phyloP scores from a whole-genome alignment of 37 sponge, comb jelly and placozoan species.

The Agelas oroides region DNA sequence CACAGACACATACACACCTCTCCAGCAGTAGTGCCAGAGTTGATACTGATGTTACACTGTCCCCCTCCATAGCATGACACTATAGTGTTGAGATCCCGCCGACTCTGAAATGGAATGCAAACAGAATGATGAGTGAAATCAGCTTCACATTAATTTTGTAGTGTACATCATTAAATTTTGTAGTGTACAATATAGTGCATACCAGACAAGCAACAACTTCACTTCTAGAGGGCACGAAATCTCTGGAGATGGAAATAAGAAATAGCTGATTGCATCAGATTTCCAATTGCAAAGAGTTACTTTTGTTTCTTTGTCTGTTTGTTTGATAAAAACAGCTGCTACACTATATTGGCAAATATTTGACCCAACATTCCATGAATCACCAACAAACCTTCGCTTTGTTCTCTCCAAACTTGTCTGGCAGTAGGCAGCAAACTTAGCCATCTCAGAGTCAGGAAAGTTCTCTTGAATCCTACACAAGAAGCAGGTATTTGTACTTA shows the following conservation, averaged over 20 bases:
- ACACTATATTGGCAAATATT: no score
- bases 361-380: background rate
- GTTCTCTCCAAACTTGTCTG: slow-evolving; percentile 61
- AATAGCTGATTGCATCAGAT: background rate
- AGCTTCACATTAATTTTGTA: no score
- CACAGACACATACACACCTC: no score
- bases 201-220: slow-evolving; percentile 89
- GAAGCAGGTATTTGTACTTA: background rate
- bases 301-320: no score
- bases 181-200: background rate
- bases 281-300: no score
- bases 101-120: no score
- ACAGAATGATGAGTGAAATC: no score
- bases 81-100: no score
- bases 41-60: slow-evolving; percentile 78
- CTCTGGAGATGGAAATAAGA: slow-evolving; percentile 36
- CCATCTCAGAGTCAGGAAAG: slow-evolving; percentile 84
- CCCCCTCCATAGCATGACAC: slow-evolving; percentile 81
- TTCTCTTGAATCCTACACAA: slow-evolving; percentile 59
- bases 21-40: slow-evolving; percentile 86
- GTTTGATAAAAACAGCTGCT: no score
- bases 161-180: no score
- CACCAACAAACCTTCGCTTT: slow-evolving; percentile 51
- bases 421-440: slow-evolving; percentile 85
- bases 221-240: slow-evolving; percentile 73